Evolutionary conservation across 2,113 vertebrate species (phyloP).

Genomic region (Mormyrus iriodes): DNA sequence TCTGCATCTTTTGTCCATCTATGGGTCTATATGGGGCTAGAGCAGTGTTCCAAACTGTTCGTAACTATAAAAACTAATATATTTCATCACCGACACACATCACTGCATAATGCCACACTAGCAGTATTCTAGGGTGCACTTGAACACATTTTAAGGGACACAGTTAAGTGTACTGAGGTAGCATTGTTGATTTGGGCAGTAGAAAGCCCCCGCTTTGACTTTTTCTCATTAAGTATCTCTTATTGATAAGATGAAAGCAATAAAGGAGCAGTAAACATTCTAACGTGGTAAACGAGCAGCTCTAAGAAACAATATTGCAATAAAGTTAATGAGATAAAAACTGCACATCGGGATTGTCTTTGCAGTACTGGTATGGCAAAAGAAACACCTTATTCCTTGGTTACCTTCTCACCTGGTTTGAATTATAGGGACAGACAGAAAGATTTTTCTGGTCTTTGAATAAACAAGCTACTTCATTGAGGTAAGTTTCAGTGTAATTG

Average conservation of each 20-base stretch:
- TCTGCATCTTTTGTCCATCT: background rate
- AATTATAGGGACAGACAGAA: background rate
- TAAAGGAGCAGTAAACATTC: background rate
- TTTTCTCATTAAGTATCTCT: background rate
- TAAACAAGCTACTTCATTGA: background rate
- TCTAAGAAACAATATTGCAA: background rate
- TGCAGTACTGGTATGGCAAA: background rate
- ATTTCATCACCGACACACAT: background rate
- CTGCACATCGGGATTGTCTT: background rate
- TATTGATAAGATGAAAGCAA: background rate
- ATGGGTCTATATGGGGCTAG: background rate
- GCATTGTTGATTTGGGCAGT: background rate
- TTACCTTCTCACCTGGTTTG: background rate
- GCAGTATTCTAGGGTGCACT: background rate
- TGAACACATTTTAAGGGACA: background rate
- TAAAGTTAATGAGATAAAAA: constrained; percentile 5
- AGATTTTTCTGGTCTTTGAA: background rate
- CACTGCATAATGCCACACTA: background rate
- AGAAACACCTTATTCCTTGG: background rate
- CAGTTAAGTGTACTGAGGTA: background rate
- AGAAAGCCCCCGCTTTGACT: background rate
- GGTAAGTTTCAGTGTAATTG: background rate
- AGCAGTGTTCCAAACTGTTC: background rate
- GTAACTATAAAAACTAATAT: background rate
- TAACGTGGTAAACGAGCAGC: background rate